Base-by-base conservation (phyloP, 53 echinoderm and acorn worm genomes). In the Henricia sp. region DNA sequence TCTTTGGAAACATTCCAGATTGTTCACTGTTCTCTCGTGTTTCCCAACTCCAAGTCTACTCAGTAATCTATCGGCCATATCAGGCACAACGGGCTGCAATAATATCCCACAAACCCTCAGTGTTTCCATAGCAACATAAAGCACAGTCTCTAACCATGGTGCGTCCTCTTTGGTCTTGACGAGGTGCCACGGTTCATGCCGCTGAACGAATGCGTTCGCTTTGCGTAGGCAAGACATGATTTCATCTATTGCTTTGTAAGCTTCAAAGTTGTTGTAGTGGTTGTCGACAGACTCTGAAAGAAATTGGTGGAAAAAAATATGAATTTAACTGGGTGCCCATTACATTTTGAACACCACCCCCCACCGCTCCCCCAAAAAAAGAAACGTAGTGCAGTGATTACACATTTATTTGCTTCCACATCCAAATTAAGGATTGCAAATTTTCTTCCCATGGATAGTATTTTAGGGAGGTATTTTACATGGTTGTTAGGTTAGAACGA, bases 131-230 rank as follows among this genome's bases (percentile, higher is more conserved):
- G 90, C 83, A 70, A 97, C 85, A 44, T 96, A 90, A 42, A 93
- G 83, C 68, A 93, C 73, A 50, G 90, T 91, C 36, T 97, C 86
- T 5, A 97, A 64, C 91, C 92, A 92, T 0, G 91, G 82, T 67
- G 21, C 62, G 32, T 90, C 90, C 0, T 60, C 13, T 24, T 82
- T 39, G 28, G 88, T 70, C 43, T 94, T 90, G 26, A 84, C 57
- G 33, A 96, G 97, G n/a, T 85, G 88, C 97, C 97, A 97, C 6
- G 97, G 97, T 73, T 94, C 88, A 52, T 97, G 93, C 0, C 90
- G 82, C 28, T 97, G 88, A 24, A 92, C 58, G 58, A 97, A 97
- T 12, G 74, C 89, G 32, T 94, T 97, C 72, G 97, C 90, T 72
- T 82, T 77, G 16, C 92, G 68, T 0, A 97, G 53, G 39, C 92